A percentile compares a stretch with the other conserved stretches of the same genome.
Conservation (phyloP, 2,797 vertebrate species). For the Centroberyx gerrardi region DNA sequence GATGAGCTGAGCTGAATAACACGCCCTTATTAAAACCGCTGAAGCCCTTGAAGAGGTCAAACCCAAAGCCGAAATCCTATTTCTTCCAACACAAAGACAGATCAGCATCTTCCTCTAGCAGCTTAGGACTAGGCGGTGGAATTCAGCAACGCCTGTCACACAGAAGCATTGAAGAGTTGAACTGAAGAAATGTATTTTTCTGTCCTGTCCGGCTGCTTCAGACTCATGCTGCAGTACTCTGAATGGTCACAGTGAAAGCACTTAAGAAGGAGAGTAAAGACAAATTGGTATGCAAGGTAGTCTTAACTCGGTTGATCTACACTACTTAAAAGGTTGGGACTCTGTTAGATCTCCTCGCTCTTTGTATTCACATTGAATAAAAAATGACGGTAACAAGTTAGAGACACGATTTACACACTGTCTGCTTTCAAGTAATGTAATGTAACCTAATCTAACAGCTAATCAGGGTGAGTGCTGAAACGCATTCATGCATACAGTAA, state of each 20-base stretch:
- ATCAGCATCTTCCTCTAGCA: neutral
- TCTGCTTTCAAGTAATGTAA: neutral
- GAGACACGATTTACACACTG: neutral
- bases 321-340: neutral
- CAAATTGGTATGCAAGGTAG: neutral
- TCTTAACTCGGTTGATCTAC: neutral
- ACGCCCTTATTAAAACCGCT: slow-evolving; percentile 17
- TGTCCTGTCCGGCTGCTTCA: neutral
- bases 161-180: neutral
- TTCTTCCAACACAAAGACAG: slow-evolving; percentile 12
- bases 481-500: neutral
- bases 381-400: neutral
- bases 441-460: neutral
- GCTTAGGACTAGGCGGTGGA: slow-evolving; percentile 11
- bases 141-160: neutral
- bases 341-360: neutral
- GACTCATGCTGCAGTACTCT: neutral
- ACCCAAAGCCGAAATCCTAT: slow-evolving; percentile 3
- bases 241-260: neutral
- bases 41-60: slow-evolving; percentile 25
- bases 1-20: slow-evolving; percentile 21
- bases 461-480: neutral
- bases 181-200: neutral
- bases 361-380: neutral
- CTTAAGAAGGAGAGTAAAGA: too few relatives aligned